Conservation (phyloP, 2,113 vertebrate genomes). For the Burhinus bistriatus region DNA sequence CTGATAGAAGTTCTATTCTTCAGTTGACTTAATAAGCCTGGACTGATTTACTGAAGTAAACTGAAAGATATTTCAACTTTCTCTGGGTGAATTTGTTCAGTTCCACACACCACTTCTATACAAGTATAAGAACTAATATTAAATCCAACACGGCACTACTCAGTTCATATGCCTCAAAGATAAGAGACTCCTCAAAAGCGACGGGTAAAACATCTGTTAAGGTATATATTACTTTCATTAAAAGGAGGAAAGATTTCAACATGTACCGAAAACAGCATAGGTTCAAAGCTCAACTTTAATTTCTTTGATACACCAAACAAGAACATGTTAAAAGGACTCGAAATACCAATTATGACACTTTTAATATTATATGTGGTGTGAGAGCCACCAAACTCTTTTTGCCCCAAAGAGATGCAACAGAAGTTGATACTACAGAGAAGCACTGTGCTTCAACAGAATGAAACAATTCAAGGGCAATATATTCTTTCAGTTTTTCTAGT, state of each 20-base stretch:
- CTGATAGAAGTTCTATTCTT: conserved; percentile 20
- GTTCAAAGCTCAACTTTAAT: neutral
- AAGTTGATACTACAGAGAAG: neutral
- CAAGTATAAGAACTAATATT: neutral
- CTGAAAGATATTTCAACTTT: neutral
- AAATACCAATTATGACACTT: neutral
- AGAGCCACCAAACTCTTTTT: neutral
- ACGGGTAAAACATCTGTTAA: neutral
- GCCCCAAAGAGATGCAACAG: neutral
- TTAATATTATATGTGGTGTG: neutral
- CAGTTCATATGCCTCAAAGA: neutral
- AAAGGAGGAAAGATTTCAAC: neutral
- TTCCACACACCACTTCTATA: neutral
- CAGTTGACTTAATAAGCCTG: conserved; percentile 8
- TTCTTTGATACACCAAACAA: neutral
- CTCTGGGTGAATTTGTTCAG: neutral
- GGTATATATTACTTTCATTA: neutral
- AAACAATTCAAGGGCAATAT: neutral
- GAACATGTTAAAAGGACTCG: neutral
- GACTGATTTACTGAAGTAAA: neutral
- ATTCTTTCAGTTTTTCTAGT: neutral
- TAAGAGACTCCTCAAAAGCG: neutral
- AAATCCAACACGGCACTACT: neutral
- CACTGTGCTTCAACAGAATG: neutral
- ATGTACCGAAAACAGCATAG: neutral